Percentiles rank a stretch among this genome's conserved stretches.
Evolutionary conservation across 2,113 vertebrate species (phyloP).

Genomic region (Phalacrocorax brasilianus): DNA sequence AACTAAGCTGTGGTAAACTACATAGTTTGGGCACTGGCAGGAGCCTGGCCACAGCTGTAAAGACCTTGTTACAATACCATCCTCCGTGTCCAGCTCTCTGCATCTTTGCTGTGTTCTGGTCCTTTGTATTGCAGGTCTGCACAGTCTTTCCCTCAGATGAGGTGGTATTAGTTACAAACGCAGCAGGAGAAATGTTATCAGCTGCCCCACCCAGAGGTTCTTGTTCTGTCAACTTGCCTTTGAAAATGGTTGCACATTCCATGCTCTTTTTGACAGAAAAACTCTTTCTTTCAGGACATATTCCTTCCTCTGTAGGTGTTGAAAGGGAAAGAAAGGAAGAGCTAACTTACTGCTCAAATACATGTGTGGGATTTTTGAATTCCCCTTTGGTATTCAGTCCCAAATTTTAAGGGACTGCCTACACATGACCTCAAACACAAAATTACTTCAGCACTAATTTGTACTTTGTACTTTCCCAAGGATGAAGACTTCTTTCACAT

Average conservation of each 20-base stretch:
- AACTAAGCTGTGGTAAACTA: background rate
- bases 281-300: conserved; percentile 24
- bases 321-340: background rate
- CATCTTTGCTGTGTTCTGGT: background rate
- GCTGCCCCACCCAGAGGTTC: background rate
- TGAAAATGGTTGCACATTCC: background rate
- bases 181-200: background rate
- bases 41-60: background rate
- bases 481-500: background rate
- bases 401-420: background rate
- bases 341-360: background rate
- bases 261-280: background rate
- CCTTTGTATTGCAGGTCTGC: background rate
- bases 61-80: background rate
- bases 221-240: conserved; percentile 48
- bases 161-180: background rate
- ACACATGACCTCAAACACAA: background rate
- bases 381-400: background rate
- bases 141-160: background rate
- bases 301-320: conserved; percentile 58
- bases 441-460: background rate
- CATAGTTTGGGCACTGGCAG: background rate
- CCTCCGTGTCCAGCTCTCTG: background rate
- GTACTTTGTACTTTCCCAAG: background rate
- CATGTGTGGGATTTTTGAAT: background rate